Evolutionary conservation across 2,888 invertebrate genomes (phyloP).

Genomic region (Ornithoptera alexandrae): DNA sequence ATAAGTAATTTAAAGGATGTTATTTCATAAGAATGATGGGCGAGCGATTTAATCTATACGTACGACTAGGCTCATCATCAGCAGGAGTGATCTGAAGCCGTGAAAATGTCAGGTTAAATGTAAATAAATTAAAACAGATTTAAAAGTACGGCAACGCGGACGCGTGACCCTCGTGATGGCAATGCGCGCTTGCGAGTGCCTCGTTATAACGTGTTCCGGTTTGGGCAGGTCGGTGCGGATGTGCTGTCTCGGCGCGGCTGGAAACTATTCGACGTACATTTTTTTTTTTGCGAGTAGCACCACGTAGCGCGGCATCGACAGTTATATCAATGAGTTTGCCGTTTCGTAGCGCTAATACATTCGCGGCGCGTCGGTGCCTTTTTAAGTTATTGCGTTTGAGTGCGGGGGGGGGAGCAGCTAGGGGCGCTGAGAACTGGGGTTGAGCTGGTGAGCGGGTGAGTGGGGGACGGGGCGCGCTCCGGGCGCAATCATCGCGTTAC

Average conservation of each 20-base stretch:
- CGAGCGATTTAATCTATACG: too few species aligned
- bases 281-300: conserved; percentile 2
- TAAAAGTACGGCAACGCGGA: too few species aligned
- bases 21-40: too few species aligned
- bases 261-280: neutral
- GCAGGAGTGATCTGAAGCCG: too few species aligned
- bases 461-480: too few species aligned
- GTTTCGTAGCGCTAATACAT: conserved; percentile 37
- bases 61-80: too few species aligned
- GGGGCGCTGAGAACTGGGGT: too few species aligned
- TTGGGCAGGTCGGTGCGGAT: neutral
- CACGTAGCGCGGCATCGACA: conserved; percentile 24
- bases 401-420: conserved; percentile 36
- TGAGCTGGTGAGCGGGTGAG: too few species aligned
- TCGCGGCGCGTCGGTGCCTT: conserved; percentile 52
- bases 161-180: too few species aligned
- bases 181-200: neutral
- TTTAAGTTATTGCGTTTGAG: conserved; percentile 61
- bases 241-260: neutral
- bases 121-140: too few species aligned
- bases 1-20: too few species aligned
- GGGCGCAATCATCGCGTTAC: conserved; percentile 65
- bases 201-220: neutral
- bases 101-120: too few species aligned
- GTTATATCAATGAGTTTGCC: conserved; percentile 26